Percentiles rank a stretch among this genome's conserved stretches.
Evolutionary conservation across 2,113 vertebrate genomes (phyloP).

Genomic region (Astur gentilis): DNA sequence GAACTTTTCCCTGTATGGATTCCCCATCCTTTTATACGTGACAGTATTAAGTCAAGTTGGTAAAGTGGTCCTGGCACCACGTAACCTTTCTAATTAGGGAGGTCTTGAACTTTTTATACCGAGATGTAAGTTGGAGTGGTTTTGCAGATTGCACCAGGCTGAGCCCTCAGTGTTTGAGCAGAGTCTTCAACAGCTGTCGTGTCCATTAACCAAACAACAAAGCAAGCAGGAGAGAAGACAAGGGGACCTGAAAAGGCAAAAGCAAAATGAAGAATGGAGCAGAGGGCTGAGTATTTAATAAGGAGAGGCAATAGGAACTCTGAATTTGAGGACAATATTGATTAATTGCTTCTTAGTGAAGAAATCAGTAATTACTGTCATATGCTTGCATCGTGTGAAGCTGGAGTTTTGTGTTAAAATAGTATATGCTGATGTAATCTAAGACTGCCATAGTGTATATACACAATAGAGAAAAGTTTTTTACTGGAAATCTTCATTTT

Average conservation of each 20-base stretch:
- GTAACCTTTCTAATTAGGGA: background rate
- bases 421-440: background rate
- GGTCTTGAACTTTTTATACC: background rate
- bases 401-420: background rate
- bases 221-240: background rate
- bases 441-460: background rate
- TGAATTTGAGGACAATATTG: background rate
- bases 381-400: background rate
- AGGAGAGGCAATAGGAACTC: background rate
- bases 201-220: background rate
- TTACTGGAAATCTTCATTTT: background rate
- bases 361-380: background rate
- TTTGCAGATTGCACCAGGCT: background rate
- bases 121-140: background rate
- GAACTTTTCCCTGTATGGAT: background rate
- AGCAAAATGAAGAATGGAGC: background rate
- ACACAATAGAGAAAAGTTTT: background rate
- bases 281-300: background rate
- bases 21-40: background rate
- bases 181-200: background rate
- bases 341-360: background rate
- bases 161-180: background rate
- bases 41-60: background rate
- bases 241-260: background rate
- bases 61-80: background rate